phyloP scores from a whole-genome alignment of 2,888 invertebrate species.

The Phytoseiulus persimilis region DNA sequence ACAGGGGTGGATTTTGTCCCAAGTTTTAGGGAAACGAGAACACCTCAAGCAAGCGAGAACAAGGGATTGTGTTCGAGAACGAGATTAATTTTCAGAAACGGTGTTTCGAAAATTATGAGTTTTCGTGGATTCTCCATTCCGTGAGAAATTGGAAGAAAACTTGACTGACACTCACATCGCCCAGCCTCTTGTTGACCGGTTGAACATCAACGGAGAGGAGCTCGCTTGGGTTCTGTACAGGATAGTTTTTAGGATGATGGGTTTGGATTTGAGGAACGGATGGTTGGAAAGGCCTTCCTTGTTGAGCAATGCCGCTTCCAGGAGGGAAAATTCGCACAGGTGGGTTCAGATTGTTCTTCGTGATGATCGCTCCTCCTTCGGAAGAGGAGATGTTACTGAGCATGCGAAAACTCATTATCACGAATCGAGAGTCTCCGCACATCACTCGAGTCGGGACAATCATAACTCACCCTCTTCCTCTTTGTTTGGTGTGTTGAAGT shows the following conservation, averaged over 20 bases:
- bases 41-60: neutral
- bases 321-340: conserved; percentile 6
- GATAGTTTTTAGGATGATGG: conserved; percentile 26
- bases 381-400: too few relatives aligned
- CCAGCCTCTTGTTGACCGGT: neutral
- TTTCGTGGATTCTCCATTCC: neutral
- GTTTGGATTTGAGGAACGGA: conserved; percentile 1
- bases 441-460: neutral
- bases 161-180: conserved; percentile 7
- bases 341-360: conserved; percentile 28
- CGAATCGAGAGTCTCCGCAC: too few relatives aligned
- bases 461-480: conserved; percentile 12
- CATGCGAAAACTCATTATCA: too few relatives aligned
- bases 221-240: conserved; percentile 5
- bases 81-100: neutral
- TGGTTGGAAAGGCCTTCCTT: neutral
- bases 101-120: neutral
- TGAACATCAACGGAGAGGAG: conserved; percentile 17
- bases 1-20: neutral
- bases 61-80: neutral
- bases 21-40: neutral
- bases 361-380: conserved; percentile 27
- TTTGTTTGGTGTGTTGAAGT: conserved; percentile 25
- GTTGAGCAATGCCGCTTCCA: conserved; percentile 33
- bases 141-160: neutral